A percentile compares a stretch with the other conserved stretches of the same genome.
These are phyloP conservation scores for Halesus radiatus DNA, from an alignment of 1,140 invertebrate species.

Conservation along the genomic window DNA sequence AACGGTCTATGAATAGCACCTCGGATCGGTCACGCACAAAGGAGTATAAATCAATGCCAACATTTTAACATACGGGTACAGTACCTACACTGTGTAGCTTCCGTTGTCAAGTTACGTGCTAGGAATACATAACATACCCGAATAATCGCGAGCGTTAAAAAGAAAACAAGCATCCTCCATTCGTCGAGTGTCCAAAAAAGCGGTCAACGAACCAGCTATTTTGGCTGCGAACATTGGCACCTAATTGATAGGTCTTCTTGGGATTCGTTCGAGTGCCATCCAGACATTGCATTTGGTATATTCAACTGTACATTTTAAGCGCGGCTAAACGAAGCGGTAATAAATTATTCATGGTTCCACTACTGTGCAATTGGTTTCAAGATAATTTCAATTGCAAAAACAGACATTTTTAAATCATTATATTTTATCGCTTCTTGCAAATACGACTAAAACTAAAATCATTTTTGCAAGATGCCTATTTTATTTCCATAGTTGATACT, in stretches of 20 bases:
- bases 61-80: not conserved
- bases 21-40: conserved; percentile 17
- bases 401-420: too few species aligned
- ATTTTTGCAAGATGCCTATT: too few species aligned
- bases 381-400: too few species aligned
- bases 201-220: conserved; percentile 21
- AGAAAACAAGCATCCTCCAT: not conserved
- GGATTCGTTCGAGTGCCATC: not conserved
- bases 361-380: too few species aligned
- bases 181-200: conserved; percentile 4
- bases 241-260: not conserved
- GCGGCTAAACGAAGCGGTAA: too few species aligned
- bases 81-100: conserved; percentile 1
- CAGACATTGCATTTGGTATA: not conserved
- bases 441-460: too few species aligned
- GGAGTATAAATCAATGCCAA: conserved; percentile 15
- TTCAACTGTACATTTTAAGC: too few species aligned
- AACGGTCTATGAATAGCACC: conserved; percentile 1
- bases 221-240: conserved; percentile 14
- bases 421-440: too few species aligned
- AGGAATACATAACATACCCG: not conserved
- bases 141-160: not conserved
- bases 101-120: conserved; percentile 15
- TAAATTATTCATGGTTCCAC: too few species aligned
- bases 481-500: too few species aligned